These are phyloP conservation scores for Meloe dianella DNA, from an alignment of 2,888 invertebrate species.

Conservation along the genomic window DNA sequence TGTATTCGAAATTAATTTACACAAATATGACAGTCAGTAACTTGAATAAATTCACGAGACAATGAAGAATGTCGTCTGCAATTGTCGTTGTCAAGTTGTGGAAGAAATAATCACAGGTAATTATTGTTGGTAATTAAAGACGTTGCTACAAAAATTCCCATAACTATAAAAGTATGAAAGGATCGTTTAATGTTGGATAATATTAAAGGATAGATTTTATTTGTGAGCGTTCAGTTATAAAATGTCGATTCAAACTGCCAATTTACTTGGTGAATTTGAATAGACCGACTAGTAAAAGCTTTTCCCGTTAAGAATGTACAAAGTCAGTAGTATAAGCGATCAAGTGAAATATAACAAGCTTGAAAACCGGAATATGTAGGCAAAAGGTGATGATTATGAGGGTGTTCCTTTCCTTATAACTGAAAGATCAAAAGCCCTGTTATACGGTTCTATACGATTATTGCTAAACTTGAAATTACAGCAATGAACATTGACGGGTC, in stretches of 20 bases:
- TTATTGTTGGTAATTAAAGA: too few species aligned
- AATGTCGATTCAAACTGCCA: slow-evolving; percentile 1
- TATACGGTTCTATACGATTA: background rate
- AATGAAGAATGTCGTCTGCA: too few species aligned
- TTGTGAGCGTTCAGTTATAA: background rate
- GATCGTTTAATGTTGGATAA: background rate
- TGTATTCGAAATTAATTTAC: background rate
- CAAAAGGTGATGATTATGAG: slow-evolving; percentile 12
- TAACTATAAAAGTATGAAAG: background rate
- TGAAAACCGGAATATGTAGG: slow-evolving; percentile 1
- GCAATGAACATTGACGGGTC: slow-evolving; percentile 9
- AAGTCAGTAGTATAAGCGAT: slow-evolving; percentile 10
- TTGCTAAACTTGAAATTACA: slow-evolving; percentile 11
- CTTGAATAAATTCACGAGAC: too few species aligned
- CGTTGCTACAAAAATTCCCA: background rate
- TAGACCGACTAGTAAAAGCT: background rate
- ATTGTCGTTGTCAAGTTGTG: too few species aligned
- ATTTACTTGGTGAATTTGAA: slow-evolving; percentile 2
- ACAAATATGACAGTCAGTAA: background rate
- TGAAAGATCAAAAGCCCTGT: background rate
- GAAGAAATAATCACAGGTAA: too few species aligned
- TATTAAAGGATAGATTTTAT: background rate
- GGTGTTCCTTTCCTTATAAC: background rate
- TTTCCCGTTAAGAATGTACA: background rate
- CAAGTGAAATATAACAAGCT: slow-evolving; percentile 11